Conservation (phyloP, 1,140 invertebrate genomes). For the Reticulitermes speratus region DNA sequence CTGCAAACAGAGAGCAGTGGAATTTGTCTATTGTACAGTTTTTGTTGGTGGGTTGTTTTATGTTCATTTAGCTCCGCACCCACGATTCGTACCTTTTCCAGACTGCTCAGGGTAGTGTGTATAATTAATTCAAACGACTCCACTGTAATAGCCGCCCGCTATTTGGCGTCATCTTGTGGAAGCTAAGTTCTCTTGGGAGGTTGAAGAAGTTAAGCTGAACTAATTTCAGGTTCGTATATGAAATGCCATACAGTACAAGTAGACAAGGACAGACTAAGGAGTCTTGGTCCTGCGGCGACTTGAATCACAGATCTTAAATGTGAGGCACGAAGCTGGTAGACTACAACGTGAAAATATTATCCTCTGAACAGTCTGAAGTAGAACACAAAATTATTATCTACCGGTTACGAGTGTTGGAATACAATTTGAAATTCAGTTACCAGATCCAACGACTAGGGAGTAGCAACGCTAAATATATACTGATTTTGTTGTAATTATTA, state of each 20-base stretch:
- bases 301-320: not conserved
- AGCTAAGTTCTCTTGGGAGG: not conserved
- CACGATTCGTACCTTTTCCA: not conserved
- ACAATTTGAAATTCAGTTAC: too few relatives aligned
- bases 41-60: not conserved
- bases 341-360: too few relatives aligned
- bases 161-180: conserved; percentile 1
- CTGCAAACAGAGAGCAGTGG: not conserved
- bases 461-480: too few relatives aligned
- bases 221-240: not conserved
- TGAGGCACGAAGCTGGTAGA: too few relatives aligned
- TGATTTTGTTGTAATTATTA: too few relatives aligned
- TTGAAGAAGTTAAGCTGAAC: not conserved
- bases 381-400: too few relatives aligned
- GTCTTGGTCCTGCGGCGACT: not conserved
- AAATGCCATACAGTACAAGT: not conserved
- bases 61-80: not conserved
- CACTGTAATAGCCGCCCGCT: not conserved
- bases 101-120: not conserved
- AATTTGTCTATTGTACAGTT: not conserved
- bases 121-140: conserved; percentile 10
- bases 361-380: too few relatives aligned
- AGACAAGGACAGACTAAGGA: not conserved
- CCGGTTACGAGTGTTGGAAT: too few relatives aligned
- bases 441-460: too few relatives aligned